Evolutionary conservation across 2,888 invertebrate species (phyloP).

Genomic region (Aspidapion aeneum): DNA sequence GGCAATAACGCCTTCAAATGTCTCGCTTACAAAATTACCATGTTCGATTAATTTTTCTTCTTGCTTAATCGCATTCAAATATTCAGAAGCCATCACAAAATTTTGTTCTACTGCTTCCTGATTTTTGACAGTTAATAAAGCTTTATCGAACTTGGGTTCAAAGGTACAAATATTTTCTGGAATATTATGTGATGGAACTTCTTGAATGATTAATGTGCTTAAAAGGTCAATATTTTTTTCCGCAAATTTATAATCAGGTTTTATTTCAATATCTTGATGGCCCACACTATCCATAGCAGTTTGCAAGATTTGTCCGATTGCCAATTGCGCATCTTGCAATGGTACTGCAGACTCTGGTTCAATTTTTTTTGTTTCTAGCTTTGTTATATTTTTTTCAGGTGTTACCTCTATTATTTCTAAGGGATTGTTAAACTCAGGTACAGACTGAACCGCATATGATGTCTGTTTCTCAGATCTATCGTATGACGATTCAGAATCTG

Average conservation of each 20-base stretch:
- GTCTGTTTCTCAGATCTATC: conserved; percentile 39
- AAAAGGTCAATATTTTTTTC: conserved; percentile 52
- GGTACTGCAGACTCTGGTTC: conserved; percentile 27
- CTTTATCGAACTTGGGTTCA: conserved; percentile 43
- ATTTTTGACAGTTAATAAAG: conserved; percentile 41
- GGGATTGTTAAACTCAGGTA: conserved; percentile 47
- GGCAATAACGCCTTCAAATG: conserved; percentile 46
- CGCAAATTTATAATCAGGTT: conserved; percentile 54
- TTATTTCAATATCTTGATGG: conserved; percentile 42
- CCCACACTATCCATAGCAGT: conserved; percentile 30
- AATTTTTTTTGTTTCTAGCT: conserved; percentile 25
- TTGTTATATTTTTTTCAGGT: conserved; percentile 27
- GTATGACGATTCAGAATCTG: conserved; percentile 50
- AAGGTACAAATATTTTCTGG: conserved; percentile 41
- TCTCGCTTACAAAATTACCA: conserved; percentile 44
- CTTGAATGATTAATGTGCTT: conserved; percentile 53
- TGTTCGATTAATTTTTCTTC: conserved; percentile 35
- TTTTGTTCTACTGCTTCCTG: conserved; percentile 43
- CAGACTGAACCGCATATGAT: conserved; percentile 37
- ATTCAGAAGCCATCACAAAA: conserved; percentile 36
- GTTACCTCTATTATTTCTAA: conserved; percentile 44
- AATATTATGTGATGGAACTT: conserved; percentile 49
- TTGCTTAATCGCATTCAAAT: conserved; percentile 33
- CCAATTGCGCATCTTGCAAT: conserved; percentile 30
- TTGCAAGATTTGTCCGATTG: conserved; percentile 29